Evolutionary conservation across 2,797 vertebrate genomes (phyloP), one percentile per base, ranked within the genome.

Genomic region (Microchirus variegatus): DNA sequence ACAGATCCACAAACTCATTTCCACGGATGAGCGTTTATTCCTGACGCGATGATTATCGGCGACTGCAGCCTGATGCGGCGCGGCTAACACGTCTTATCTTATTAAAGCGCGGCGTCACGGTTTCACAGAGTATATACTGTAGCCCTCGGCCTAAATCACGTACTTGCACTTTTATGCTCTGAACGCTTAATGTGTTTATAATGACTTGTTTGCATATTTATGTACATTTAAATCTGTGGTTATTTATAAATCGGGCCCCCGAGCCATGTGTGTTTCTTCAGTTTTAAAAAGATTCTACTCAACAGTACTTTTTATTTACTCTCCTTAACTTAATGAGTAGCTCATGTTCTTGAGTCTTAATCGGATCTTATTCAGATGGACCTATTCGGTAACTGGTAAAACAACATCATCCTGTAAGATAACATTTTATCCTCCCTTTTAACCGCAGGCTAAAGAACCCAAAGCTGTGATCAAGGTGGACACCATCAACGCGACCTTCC

Each of bases 391-490:
- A 22, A 22, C 22, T 22, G 5, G 3, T 22, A 2, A 3, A 22
- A 22, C 5, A 22, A 22, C 22, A 22, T 22, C 22, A 22, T 22
- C 22, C 22, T 22, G 2, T 3, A 22, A 22, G 22, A 22, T 22
- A 22, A 22, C n/a, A n/a, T n/a, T n/a, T n/a, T n/a, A n/a, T n/a
- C 15, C 14, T 9, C 5, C 11, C 10, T 3, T 18, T 51, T 22
- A 40, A n/a, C n/a, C 60, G 16, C 63, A 97, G 96, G 94, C 94
- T 35, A 96, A 95, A 81, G 95, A 95, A 78, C 96, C 96, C 57
- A 97, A 97, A 91, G 92, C 94, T 2, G 83, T 90, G 40, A 72
- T 97, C 69, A 96, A 96, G 85, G 92, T 97, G 85, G 95, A 95
- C 88, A 88, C 88, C 49, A 89, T 97, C 67, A 97, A 97, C 18